These are phyloP conservation scores for Alsophila aescularia DNA, from an alignment of 2,888 invertebrate genomes.

Conservation along the genomic window DNA sequence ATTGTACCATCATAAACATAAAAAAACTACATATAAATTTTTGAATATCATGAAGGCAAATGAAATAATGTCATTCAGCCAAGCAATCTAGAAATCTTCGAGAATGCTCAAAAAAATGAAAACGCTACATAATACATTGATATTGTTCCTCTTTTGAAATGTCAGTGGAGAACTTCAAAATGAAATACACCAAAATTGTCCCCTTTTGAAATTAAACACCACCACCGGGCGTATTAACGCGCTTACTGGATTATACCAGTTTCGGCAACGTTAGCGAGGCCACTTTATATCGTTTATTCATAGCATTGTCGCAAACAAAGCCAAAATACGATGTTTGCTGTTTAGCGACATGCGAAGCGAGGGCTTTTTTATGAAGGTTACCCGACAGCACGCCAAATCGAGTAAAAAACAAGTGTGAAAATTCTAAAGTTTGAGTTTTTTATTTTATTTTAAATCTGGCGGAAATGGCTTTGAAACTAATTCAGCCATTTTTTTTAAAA, in stretches of 20 bases:
- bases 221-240: conserved; percentile 19
- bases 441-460: too few relatives aligned
- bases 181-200: conserved; percentile 14
- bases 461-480: too few relatives aligned
- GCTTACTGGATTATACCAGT: conserved; percentile 36
- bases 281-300: conserved; percentile 55
- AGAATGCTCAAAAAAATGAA: too few relatives aligned
- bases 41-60: too few relatives aligned
- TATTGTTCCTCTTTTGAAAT: background rate
- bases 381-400: background rate
- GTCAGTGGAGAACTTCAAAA: background rate
- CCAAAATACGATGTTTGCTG: conserved; percentile 44
- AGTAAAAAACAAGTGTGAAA: background rate
- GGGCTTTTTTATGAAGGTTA: conserved; percentile 20
- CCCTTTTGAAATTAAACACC: conserved; percentile 25
- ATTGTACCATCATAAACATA: background rate
- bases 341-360: conserved; percentile 27
- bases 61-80: background rate
- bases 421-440: background rate
- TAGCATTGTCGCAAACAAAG: conserved; percentile 48
- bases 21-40: too few relatives aligned
- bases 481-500: too few relatives aligned
- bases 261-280: conserved; percentile 26
- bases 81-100: too few relatives aligned
- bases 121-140: too few relatives aligned